phyloP scores from a whole-genome alignment of 2,797 vertebrate species.

The Distichodus sexfasciatus region DNA sequence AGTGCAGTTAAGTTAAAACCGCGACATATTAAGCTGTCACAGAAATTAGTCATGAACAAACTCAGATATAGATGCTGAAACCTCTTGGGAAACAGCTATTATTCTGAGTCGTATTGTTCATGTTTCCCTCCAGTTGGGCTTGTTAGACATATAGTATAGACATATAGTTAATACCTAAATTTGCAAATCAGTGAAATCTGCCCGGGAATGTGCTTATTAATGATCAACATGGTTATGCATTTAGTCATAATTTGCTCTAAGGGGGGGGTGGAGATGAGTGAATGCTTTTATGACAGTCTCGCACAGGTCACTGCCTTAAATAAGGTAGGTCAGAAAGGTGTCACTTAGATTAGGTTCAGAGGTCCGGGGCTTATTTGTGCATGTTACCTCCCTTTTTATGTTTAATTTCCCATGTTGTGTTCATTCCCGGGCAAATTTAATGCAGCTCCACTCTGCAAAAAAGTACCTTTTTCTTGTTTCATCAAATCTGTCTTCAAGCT shows the following conservation, averaged over 20 bases:
- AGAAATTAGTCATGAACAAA: too few species aligned
- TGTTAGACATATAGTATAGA: not conserved
- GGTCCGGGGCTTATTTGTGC: conserved; percentile 70
- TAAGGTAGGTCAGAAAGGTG: too few species aligned
- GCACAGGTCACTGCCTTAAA: too few species aligned
- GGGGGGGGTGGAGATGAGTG: conserved; percentile 17
- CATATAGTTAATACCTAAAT: not conserved
- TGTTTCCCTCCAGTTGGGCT: too few species aligned
- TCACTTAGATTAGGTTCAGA: conserved; percentile 63
- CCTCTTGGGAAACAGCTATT: not conserved
- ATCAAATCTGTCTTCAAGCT: too few species aligned
- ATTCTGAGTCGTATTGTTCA: not conserved
- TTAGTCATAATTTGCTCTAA: conserved; percentile 46
- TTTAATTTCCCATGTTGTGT: conserved; percentile 75
- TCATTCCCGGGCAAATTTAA: conserved; percentile 48
- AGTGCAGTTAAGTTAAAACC: too few species aligned
- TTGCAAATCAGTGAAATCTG: not conserved
- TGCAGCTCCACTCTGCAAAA: conserved; percentile 40
- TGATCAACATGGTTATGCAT: conserved; percentile 31
- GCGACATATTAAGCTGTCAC: too few species aligned
- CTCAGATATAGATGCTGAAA: not conserved
- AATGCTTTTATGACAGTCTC: conserved; percentile 66
- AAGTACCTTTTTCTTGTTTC: too few species aligned
- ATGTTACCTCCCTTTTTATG: conserved; percentile 69
- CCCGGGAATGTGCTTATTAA: not conserved